Evolutionary conservation across 2,888 invertebrate species (phyloP), one percentile per base, ranked within the genome.

Genomic region (Laothoe populi): DNA sequence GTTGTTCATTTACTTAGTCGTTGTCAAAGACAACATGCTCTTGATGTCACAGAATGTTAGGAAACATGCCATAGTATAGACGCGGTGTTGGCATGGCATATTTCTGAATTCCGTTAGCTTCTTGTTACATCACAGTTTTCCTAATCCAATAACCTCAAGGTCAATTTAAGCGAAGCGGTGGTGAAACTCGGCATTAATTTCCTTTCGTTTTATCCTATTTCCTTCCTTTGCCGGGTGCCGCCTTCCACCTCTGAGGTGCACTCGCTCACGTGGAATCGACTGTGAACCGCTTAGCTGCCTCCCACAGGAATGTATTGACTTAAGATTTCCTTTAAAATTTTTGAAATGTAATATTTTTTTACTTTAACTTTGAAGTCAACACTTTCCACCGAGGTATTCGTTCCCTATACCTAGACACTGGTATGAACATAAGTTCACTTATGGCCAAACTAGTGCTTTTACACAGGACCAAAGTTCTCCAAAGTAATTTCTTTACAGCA

Each of bases 281-380:
- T 65, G 78, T 68, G 91, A 92, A 90, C 85, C 90, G 92, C 91
- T 86, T 76, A 92, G 92, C 92, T 92, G 92, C 92, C 92, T 92
- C 85, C 66, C 66, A 66, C 62, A 73, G 77, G 81, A 85, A 79
- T 75, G 81, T 73, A 80, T 84, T 70, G 80, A 83, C 83, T 78
- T 60, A 66, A 62, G 64, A 57, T 60, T 24, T 21, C 16, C 65
- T 67, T 63, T 49, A 61, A 67, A 66, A 48, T 63, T 64, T 60
- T 60, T 64, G 59, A 63, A 64, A 64, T 64, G 63, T 64, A 57
- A 64, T 11, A 64, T 68, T 66, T 35, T 19, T 46, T 26, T 44
- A 11, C 5, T 45, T 23, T 53, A 68, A 72, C 67, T 69, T 72
- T 49, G 62, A 67, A 72, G 83, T 84, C 83, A 71, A 84, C 81